Evolutionary conservation across 2,888 invertebrate genomes (phyloP).

Genomic region (Ornithoptera priamus): DNA sequence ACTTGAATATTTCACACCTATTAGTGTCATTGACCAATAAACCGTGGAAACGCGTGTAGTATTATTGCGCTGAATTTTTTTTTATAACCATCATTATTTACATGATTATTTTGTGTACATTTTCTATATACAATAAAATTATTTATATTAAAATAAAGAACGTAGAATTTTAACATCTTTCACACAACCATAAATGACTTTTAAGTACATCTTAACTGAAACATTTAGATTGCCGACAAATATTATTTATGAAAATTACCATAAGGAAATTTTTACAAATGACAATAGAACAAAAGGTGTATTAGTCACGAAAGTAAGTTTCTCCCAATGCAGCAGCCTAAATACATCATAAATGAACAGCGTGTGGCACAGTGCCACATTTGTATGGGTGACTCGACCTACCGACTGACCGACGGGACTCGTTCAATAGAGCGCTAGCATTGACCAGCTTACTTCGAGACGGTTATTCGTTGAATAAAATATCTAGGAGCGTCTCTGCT

Average conservation of each 20-base stretch:
- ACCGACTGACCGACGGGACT: conserved; percentile 17
- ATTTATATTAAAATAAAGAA: neutral
- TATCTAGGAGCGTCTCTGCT: conserved; percentile 17
- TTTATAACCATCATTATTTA: neutral
- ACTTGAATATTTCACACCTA: conserved; percentile 11
- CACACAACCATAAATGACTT: too few relatives aligned
- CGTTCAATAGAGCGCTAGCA: conserved; percentile 29
- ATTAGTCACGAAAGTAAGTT: conserved; percentile 59
- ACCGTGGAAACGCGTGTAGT: neutral
- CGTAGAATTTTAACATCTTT: too few relatives aligned
- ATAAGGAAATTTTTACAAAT: neutral
- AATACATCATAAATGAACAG: conserved; percentile 56
- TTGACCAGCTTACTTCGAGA: conserved; percentile 25
- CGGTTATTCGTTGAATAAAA: conserved; percentile 26
- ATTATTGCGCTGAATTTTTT: neutral
- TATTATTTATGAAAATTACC: neutral
- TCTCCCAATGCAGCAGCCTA: conserved; percentile 58
- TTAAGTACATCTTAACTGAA: neutral
- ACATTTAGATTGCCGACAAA: neutral
- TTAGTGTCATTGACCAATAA: conserved; percentile 5
- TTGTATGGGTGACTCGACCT: conserved; percentile 33
- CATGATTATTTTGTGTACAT: neutral
- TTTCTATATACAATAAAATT: neutral
- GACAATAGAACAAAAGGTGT: conserved; percentile 16
- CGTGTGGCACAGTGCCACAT: conserved; percentile 30